Evolutionary conservation across 2,113 vertebrate species (phyloP).

Genomic region (Hippocampus barbouri): DNA sequence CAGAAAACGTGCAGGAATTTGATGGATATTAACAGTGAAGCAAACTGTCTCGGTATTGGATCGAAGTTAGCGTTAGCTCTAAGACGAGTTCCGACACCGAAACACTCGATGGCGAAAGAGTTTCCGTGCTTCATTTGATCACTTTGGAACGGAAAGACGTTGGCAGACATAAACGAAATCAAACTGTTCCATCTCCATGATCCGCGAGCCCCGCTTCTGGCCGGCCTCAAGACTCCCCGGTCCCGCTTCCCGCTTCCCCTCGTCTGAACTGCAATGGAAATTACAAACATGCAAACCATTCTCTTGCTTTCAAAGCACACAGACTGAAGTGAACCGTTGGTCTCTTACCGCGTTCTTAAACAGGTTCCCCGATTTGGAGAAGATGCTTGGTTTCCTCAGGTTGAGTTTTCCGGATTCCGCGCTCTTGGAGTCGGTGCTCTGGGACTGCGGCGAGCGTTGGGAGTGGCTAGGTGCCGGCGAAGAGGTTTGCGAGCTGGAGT

Average conservation of each 20-base stretch:
- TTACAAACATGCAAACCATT: not conserved
- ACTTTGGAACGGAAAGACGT: not conserved
- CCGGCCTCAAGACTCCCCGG: slow-evolving; percentile 47
- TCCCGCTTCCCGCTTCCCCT: slow-evolving; percentile 53
- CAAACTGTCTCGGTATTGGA: not conserved
- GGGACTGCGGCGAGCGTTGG: slow-evolving; percentile 2
- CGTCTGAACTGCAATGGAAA: slow-evolving; percentile 61
- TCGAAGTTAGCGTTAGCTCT: not conserved
- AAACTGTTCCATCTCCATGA: not conserved
- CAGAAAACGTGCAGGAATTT: too few relatives aligned
- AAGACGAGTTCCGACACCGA: too few relatives aligned
- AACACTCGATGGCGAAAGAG: not conserved
- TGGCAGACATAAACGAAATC: not conserved
- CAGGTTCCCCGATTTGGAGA: slow-evolving; percentile 65
- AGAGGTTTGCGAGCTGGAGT: not conserved
- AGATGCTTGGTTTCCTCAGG: slow-evolving; percentile 58
- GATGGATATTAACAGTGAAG: too few relatives aligned
- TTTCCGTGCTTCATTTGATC: not conserved
- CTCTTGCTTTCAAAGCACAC: not conserved
- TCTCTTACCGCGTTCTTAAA: slow-evolving; percentile 64
- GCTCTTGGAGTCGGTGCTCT: not conserved
- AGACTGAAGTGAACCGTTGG: not conserved
- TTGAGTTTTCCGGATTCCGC: slow-evolving; percentile 17
- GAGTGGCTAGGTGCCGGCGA: not conserved
- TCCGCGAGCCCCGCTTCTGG: slow-evolving; percentile 2